Evolutionary conservation across 1,140 invertebrate genomes (phyloP), one percentile per base, ranked within the genome.

Genomic region (Artemia franciscana): DNA sequence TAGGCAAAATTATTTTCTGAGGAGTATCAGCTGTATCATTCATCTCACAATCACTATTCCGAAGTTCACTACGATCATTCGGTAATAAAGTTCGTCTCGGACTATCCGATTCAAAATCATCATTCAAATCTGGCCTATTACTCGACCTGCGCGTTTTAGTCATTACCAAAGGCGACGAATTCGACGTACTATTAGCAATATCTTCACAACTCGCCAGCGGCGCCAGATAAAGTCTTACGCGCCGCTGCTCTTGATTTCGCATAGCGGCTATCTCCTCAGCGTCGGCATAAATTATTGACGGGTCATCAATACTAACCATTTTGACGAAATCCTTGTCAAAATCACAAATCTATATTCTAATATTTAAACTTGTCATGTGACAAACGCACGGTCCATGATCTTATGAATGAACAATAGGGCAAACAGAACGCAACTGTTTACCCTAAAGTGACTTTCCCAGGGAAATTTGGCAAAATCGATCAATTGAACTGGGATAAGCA

Each of bases 181-280:
- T 39, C 12, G n/a, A 26, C 25, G 60, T 26, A 58, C 39, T 26
- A 21, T 15, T n/a, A 26, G 60, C 30, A 23, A 60, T 28, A 39
- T 60, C 60, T 30, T 60, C 60, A 57, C 57, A 51, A 24, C 30
- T 30, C 57, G 62, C 58, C 57, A 63, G 39, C 57, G 62, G 60
- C 60, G 60, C 60, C 65, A 60, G 60, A 30, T 60, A 60, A 23
- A 60, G 30, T 21, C 60, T 24, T 12, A 60, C 60, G 26, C 60
- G 60, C 25, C 30, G 26, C 23, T 60, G 26, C 60, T 60, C 30
- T 27, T 60, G 39, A 18, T 18, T 51, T 18, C 21, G 12, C 39
- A 51, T 51, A 1, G 39, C 39, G 39, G 39, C 39, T 2, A 51
- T 51, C 21, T 51, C 39, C 21, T 51, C 39, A 12, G 39, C 39